A percentile compares a stretch with the other conserved stretches of the same genome.
Conservation (phyloP, 2,113 vertebrate genomes). For the Cololabis saira region DNA sequence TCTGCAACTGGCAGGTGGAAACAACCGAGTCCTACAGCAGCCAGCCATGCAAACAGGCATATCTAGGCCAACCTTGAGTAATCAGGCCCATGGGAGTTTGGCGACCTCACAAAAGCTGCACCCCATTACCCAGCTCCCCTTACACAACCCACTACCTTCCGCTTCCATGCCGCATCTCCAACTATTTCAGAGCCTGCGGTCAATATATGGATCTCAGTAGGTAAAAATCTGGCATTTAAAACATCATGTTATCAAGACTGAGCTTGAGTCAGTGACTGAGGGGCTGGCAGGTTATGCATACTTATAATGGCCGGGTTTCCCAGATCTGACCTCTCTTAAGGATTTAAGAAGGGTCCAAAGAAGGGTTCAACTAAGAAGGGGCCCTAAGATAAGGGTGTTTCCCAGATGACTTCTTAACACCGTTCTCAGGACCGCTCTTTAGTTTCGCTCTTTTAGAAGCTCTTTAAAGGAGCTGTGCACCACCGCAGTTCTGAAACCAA, state of each 20-base stretch:
- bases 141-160: slow-evolving; percentile 40
- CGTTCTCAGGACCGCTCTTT: too few species aligned
- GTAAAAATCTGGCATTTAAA: slow-evolving; percentile 59
- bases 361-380: too few species aligned
- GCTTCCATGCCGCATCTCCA: slow-evolving; percentile 34
- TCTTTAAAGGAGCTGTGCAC: too few species aligned
- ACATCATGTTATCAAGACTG: slow-evolving; percentile 30
- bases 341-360: too few species aligned
- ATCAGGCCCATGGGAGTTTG: slow-evolving; percentile 58
- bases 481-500: too few species aligned
- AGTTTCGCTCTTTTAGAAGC: too few species aligned
- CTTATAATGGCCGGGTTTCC: too few species aligned
- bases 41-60: slow-evolving; percentile 60
- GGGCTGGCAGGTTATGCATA: slow-evolving; percentile 31
- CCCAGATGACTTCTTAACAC: too few species aligned
- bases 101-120: slow-evolving; percentile 49
- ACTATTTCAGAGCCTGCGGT: slow-evolving; percentile 37
- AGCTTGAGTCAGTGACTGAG: slow-evolving; percentile 18
- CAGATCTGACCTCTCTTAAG: too few species aligned
- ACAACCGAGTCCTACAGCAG: slow-evolving; percentile 40
- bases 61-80: slow-evolving; percentile 65
- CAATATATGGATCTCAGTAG: slow-evolving; percentile 41
- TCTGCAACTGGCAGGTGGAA: slow-evolving; percentile 44
- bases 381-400: too few species aligned
- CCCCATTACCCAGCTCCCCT: not conserved